Conservation (phyloP, 1,140 invertebrate genomes). For the Linepithema humile region DNA sequence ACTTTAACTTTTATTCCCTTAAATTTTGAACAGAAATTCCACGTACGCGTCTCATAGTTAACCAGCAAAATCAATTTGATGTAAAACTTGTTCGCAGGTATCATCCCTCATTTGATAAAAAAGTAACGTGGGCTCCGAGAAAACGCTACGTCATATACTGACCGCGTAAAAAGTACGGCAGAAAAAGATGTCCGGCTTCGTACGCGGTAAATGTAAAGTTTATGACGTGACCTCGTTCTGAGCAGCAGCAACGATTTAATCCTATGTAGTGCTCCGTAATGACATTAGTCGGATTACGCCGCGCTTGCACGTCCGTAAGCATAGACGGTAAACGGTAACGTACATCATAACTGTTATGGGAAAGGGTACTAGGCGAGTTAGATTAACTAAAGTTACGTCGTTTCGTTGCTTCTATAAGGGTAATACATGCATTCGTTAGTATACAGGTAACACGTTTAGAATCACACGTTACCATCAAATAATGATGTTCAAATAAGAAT, state of each 20-base stretch:
- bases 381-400: constrained; percentile 67
- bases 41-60: background rate
- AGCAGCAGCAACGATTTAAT: constrained; percentile 65
- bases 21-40: background rate
- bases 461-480: background rate
- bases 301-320: constrained; percentile 57
- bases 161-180: constrained; percentile 13
- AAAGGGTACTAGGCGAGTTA: constrained; percentile 58
- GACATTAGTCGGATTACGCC: constrained; percentile 69
- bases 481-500: background rate
- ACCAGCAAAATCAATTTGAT: constrained; percentile 17
- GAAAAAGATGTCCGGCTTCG: constrained; percentile 43
- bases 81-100: background rate
- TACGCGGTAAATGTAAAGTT: constrained; percentile 57
- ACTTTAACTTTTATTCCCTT: background rate
- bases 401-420: constrained; percentile 52
- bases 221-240: constrained; percentile 56
- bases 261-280: constrained; percentile 61
- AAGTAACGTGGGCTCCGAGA: background rate
- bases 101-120: constrained; percentile 22
- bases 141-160: constrained; percentile 22
- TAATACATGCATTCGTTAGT: constrained; percentile 37
- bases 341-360: constrained; percentile 69
- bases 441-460: constrained; percentile 30
- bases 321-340: constrained; percentile 64